These are phyloP conservation scores for Pristionchus entomophagus DNA, from an alignment of 2,888 invertebrate genomes.

Conservation along the genomic window DNA sequence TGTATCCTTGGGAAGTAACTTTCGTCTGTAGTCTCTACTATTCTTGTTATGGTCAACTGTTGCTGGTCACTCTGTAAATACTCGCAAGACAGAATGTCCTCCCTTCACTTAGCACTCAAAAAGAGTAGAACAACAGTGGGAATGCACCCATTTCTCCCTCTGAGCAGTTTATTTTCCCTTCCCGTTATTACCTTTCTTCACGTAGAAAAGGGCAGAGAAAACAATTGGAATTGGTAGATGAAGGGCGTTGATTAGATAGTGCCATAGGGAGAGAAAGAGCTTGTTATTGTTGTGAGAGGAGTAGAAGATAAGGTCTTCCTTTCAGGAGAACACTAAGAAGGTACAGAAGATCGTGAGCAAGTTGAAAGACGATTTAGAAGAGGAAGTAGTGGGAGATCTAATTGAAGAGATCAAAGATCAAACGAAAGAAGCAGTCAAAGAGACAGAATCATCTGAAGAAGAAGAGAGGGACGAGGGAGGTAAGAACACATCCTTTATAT, in stretches of 20 bases:
- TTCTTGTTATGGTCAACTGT: too few relatives aligned
- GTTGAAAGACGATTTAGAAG: conserved; percentile 33
- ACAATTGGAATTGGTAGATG: neutral
- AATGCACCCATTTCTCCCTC: too few relatives aligned
- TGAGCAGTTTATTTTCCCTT: neutral
- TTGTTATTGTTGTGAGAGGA: too few relatives aligned
- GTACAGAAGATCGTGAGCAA: conserved; percentile 32
- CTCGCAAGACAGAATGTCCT: too few relatives aligned
- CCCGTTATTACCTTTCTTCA: too few relatives aligned
- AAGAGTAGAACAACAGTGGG: too few relatives aligned
- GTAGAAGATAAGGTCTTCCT: neutral
- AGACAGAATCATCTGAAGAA: conserved; percentile 4
- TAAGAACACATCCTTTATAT: neutral
- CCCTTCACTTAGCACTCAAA: too few relatives aligned
- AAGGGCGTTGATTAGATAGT: neutral
- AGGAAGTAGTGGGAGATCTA: conserved; percentile 38
- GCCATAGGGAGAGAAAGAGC: too few relatives aligned
- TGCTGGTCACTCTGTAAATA: too few relatives aligned
- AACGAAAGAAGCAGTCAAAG: conserved; percentile 8
- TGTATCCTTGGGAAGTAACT: too few relatives aligned
- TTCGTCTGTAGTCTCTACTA: too few relatives aligned
- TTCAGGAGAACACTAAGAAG: conserved; percentile 16
- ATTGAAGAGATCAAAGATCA: conserved; percentile 25
- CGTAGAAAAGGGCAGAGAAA: too few relatives aligned
- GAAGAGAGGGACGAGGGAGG: conserved; percentile 13